Evolutionary conservation across 2,113 vertebrate genomes (phyloP).

Genomic region (Gymnocephalus cernua): DNA sequence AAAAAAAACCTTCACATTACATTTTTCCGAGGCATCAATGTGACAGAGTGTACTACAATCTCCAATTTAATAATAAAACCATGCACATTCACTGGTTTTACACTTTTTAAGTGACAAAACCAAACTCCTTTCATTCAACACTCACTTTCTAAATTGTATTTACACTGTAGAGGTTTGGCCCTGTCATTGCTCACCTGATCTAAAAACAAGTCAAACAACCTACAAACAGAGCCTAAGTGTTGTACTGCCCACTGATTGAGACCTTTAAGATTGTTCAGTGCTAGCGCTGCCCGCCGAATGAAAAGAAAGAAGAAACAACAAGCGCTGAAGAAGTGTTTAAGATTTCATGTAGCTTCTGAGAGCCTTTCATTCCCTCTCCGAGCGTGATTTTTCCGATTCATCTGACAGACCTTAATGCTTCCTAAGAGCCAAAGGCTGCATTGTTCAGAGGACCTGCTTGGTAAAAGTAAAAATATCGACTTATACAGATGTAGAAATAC

Average conservation of each 20-base stretch:
- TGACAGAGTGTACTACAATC: not conserved
- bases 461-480: slow-evolving; percentile 68
- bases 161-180: not conserved
- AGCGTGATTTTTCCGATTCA: slow-evolving; percentile 66
- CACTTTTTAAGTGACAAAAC: not conserved
- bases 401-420: slow-evolving; percentile 73
- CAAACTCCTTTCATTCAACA: slow-evolving; percentile 11
- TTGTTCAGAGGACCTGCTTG: slow-evolving; percentile 64
- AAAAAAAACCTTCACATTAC: not conserved
- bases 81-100: not conserved
- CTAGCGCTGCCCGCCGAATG: slow-evolving; percentile 13
- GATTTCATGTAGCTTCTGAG: slow-evolving; percentile 79
- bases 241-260: slow-evolving; percentile 13
- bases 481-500: slow-evolving; percentile 77
- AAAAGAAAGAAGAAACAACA: slow-evolving; percentile 19
- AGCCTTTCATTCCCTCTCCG: slow-evolving; percentile 67
- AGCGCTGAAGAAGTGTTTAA: slow-evolving; percentile 70
- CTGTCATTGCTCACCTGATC: slow-evolving; percentile 9
- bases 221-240: slow-evolving; percentile 24
- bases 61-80: slow-evolving; percentile 15
- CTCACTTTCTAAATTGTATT: not conserved
- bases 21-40: not conserved
- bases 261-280: slow-evolving; percentile 30
- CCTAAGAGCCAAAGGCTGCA: slow-evolving; percentile 71
- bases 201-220: slow-evolving; percentile 38